phyloP scores from a whole-genome alignment of 2,888 invertebrate species.

The Syrista parreyssii region DNA sequence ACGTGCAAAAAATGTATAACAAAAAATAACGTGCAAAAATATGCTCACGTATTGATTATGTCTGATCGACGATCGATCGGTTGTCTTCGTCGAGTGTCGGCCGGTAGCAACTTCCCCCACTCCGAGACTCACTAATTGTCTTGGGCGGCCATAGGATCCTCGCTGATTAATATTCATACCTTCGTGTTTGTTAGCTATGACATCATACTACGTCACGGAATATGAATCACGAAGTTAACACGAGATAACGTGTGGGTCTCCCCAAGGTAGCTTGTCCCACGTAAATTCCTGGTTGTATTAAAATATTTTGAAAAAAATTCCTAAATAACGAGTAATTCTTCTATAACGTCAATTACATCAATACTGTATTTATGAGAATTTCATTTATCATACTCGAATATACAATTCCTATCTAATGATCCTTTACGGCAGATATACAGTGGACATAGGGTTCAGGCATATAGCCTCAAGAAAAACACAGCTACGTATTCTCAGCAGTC shows the following conservation, averaged over 20 bases:
- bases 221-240: constrained; percentile 18
- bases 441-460: background rate
- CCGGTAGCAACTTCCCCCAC: background rate
- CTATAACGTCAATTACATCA: background rate
- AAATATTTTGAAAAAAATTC: background rate
- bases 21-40: background rate
- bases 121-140: background rate
- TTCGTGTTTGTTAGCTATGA: constrained; percentile 17
- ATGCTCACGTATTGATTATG: background rate
- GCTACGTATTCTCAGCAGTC: background rate
- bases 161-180: background rate
- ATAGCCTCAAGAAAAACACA: background rate
- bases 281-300: background rate
- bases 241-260: constrained; percentile 2
- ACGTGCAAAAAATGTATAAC: background rate
- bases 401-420: background rate
- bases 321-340: background rate
- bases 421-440: background rate
- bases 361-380: background rate
- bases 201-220: constrained; percentile 21
- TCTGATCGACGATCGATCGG: background rate
- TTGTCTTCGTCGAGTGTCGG: background rate
- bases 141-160: background rate
- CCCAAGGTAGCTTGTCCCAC: background rate
- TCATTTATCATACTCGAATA: background rate